Base-by-base conservation (phyloP, 2,113 vertebrate genomes). In the Cepphus grylle region DNA sequence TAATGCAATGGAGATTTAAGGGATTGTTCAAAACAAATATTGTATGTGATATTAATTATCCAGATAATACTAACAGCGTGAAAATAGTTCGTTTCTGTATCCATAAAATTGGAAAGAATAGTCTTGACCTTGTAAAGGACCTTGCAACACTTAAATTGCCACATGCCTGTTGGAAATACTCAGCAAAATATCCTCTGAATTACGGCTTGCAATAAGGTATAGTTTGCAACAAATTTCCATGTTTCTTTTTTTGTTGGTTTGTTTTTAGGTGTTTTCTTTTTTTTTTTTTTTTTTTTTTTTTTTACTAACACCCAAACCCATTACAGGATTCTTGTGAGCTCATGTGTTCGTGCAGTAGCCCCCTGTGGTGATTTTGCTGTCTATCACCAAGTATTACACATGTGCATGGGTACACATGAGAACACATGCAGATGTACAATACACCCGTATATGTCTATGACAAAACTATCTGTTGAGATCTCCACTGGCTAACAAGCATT, bases 211-310 rank as follows among this genome's bases (percentile, higher is more conserved):
- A 34, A 38, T 56, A 43, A 71, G 22, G 14, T 42, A 50, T 14
- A 47, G 7, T 36, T 88, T 73, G 25, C 21, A 91, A 78, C 5
- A 73, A 25, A 36, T 36, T 69, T 73, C 43, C 6, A 9, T 13
- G 15, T 2, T 2, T n/a, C n/a, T n/a, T 0, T 49, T 8, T 22
- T 34, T 59, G 25, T 7, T 70, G 10, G 1, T 32, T 53, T 58
- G 34, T 0, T 21, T 58, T 27, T 8, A 2, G 10, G 21, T 29
- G 22, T 32, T 53, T 30, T 74, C 45, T 9, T 50, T 20, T 22
- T 42, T 10, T 7, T 65, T 50, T 4, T 6, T 18, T 40, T 42
- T 50, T 20, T 22, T 42, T 10, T 7, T 65, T 50, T 4, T 6
- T 18, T 40, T 42, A 38, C 1, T 5, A 63, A 66, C 12, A 26